Evolutionary conservation across 2,113 vertebrate genomes (phyloP), one percentile per base, ranked within the genome.

Genomic region (Tupaia chinensis): DNA sequence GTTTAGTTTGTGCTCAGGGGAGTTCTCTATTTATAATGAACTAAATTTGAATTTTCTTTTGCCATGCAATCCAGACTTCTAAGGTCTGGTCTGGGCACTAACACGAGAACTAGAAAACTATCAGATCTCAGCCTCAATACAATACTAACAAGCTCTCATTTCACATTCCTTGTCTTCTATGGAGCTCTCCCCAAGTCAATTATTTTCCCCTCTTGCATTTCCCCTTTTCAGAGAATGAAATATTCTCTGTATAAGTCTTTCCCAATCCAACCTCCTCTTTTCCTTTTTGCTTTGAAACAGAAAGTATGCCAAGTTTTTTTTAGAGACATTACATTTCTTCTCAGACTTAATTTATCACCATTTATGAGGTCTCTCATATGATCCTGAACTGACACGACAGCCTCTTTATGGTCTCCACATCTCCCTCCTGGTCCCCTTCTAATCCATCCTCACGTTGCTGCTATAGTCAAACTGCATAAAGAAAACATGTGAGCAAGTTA

Each of bases 161-260:
- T 80, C 76, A 81, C 65, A 76, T 74, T 76, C 81, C 72, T 83
- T 19, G 56, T 53, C n/a, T 66, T 20, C 58, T 66, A 60, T 78
- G 63, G 89, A 94, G 81, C 15, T 20, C 60, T 7, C 56, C 11
- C 53, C 76, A 89, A 83, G 54, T 58, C 84, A 83, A 72, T 22
- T 82, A 14, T 65, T 79, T 70, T 70, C 8, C 82, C 56, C 87
- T 79, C 20, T 60, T 85, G 58, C 0, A 19, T 76, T 89, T 65
- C 56, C 9, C 25, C 25, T 53, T 87, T 80, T 93, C 63, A 80
- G 32, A 93, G 13, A 68, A 92, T 78, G 63, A 95, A 90, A 89
- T 70, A 54, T 20, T 74, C 84, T 73, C 80, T 89, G 83, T 80
- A 92, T 8, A 80, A 84, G 44, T 68, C 54, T 86, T 61, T 84